phyloP scores from a whole-genome alignment of 2,113 vertebrate species.

The Hemicordylus capensis region DNA sequence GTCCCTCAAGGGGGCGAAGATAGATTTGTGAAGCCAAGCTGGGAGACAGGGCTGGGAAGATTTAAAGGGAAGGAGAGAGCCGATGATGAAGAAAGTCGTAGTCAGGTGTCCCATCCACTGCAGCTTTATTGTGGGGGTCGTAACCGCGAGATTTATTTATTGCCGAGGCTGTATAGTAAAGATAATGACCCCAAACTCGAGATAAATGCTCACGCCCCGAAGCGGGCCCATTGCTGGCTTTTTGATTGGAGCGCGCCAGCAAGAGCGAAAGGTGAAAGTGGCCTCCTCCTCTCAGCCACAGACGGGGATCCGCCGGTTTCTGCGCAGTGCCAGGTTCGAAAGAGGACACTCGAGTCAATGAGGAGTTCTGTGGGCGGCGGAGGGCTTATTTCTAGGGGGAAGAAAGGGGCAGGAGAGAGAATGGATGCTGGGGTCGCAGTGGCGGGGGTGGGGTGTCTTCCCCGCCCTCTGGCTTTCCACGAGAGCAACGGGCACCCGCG shows the following conservation, averaged over 20 bases:
- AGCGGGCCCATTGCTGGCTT: slow-evolving; percentile 69
- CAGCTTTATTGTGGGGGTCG: slow-evolving; percentile 72
- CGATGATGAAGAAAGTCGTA: slow-evolving; percentile 74
- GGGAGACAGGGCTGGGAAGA: slow-evolving; percentile 58
- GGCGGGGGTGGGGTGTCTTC: background rate
- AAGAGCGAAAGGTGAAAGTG: slow-evolving; percentile 67
- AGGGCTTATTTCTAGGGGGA: slow-evolving; percentile 59
- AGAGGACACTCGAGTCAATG: slow-evolving; percentile 76
- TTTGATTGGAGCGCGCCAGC: slow-evolving; percentile 66
- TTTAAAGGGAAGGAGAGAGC: slow-evolving; percentile 67
- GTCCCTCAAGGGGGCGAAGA: slow-evolving; percentile 60
- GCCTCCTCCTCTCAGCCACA: slow-evolving; percentile 60
- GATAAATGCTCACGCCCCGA: slow-evolving; percentile 71
- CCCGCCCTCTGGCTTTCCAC: slow-evolving; percentile 36
- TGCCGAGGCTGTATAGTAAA: slow-evolving; percentile 73
- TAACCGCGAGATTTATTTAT: slow-evolving; percentile 74
- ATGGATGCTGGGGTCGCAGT: slow-evolving; percentile 50
- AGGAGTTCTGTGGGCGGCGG: slow-evolving; percentile 53
- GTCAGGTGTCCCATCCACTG: slow-evolving; percentile 66
- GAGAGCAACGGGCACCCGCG: slow-evolving; percentile 31
- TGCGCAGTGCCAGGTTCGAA: slow-evolving; percentile 69
- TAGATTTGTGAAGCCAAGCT: slow-evolving; percentile 36
- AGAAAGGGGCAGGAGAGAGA: slow-evolving; percentile 32
- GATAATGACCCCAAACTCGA: slow-evolving; percentile 77
- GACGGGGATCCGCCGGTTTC: slow-evolving; percentile 72